A percentile compares a stretch with the other conserved stretches of the same genome.
These are phyloP conservation scores for Euproctis similis DNA, from an alignment of 2,888 invertebrate species.

Conservation along the genomic window DNA sequence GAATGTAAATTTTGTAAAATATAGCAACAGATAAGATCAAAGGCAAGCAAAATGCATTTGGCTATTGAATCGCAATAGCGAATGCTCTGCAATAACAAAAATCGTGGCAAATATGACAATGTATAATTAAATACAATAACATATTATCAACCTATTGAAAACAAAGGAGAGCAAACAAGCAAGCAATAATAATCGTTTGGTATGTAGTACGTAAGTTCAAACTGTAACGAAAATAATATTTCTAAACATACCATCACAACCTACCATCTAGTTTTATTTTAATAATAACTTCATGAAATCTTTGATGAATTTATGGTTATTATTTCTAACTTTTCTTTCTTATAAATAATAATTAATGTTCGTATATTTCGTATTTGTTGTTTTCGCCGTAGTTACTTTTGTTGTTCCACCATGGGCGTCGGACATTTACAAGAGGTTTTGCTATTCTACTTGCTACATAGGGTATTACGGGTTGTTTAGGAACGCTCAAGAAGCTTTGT, in stretches of 20 bases:
- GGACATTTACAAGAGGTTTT: conserved; percentile 12
- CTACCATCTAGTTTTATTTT: too few species aligned
- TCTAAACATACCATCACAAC: too few species aligned
- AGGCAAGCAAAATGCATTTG: conserved; percentile 6
- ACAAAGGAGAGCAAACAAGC: too few species aligned
- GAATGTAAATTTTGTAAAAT: too few species aligned
- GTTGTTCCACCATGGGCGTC: conserved; percentile 35
- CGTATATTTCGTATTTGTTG: conserved; percentile 36
- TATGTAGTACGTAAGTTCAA: too few species aligned
- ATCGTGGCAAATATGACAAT: conserved; percentile 16
- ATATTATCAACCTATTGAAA: too few species aligned
- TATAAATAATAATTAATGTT: conserved; percentile 18
- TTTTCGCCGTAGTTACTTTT: conserved; percentile 15
- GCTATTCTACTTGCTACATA: conserved; percentile 14
- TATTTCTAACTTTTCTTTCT: background rate
- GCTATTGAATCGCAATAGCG: conserved; percentile 24
- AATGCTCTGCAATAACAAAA: conserved; percentile 12
- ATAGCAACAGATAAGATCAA: background rate
- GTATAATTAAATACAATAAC: conserved; percentile 23
- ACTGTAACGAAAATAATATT: too few species aligned
- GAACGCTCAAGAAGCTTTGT: conserved; percentile 29
- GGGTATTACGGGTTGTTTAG: conserved; percentile 28
- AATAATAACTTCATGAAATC: background rate
- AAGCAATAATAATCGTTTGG: too few species aligned
- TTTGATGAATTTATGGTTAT: background rate